phyloP scores from a whole-genome alignment of 2,113 vertebrate species.

The Sus scrofa region DNA sequence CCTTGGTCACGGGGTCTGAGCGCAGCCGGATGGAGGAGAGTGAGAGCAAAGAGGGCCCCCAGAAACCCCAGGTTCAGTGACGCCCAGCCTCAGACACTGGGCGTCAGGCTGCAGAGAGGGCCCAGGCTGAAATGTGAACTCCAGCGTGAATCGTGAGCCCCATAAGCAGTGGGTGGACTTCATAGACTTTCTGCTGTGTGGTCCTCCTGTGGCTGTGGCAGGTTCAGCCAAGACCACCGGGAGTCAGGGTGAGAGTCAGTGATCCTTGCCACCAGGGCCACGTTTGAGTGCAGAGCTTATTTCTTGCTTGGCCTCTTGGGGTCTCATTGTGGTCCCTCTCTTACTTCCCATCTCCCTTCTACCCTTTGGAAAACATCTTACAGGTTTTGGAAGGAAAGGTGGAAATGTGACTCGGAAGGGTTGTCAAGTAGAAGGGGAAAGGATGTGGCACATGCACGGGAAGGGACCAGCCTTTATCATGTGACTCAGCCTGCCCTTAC shows the following conservation, averaged over 20 bases:
- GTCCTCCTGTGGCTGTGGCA: background rate
- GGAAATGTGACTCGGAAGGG: background rate
- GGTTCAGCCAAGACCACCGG: too few species aligned
- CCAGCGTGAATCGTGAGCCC: background rate
- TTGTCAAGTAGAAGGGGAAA: background rate
- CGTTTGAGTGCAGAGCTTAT: background rate
- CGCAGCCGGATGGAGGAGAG: conserved; percentile 72
- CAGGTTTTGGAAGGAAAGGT: background rate
- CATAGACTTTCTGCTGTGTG: background rate
- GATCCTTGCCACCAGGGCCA: background rate
- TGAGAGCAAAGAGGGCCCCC: conserved; percentile 70
- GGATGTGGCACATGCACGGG: accelerated
- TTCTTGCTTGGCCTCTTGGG: background rate
- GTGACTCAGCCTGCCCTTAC: background rate
- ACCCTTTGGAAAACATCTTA: background rate
- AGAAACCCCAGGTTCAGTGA: conserved; percentile 71
- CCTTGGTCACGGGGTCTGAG: conserved; percentile 74
- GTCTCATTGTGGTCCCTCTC: background rate
- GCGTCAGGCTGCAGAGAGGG: conserved; percentile 10
- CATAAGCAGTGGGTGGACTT: accelerated
- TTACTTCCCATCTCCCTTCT: background rate
- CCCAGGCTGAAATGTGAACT: background rate
- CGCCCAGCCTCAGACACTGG: background rate
- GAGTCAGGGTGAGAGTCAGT: background rate
- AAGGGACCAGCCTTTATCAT: background rate